Evolutionary conservation across 2,113 vertebrate species (phyloP), one percentile per base, ranked within the genome.

Genomic region (Gulo gulo): DNA sequence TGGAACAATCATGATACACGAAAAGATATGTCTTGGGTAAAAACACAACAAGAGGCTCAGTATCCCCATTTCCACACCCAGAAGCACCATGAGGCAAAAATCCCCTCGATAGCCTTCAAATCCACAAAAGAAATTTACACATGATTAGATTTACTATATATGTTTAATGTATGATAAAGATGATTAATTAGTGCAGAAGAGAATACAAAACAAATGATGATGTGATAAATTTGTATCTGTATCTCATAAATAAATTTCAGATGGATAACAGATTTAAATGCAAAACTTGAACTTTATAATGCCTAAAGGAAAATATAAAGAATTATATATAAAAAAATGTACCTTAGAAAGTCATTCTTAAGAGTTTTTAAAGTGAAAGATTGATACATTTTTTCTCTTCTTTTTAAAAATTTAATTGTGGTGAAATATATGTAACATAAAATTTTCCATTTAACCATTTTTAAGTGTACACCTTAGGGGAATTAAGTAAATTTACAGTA

Each of bases 241-340:
- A 88, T 50, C 65, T 94, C 63, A 81, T 80, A 95, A 79, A 74
- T 26, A 95, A 80, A 76, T 95, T 93, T 82, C 36, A 73, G 42
- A 39, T 87, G 23, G 45, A 24, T 61, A 92, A 82, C 31, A 86
- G 13, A 69, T 59, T 71, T 89, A 59, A 13, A 87, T 16, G 13
- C 59, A 79, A 76, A 96, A 93, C 92, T 26, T 24, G 65, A 95
- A 61, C 36, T 78, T 93, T 65, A 85, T 55, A 67, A 91, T 93
- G 69, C 8, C 34, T 67, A 69, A 45, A 82, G 16, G 85, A 94
- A 93, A 91, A 85, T 34, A 95, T 80, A 69, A 91, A 93, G 55
- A 92, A 59, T 76, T 80, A 52, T 57, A 82, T 45, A 2, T 61
- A 85, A 93, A 76, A 96, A 81, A 59, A 61, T 71, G 16, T 73